phyloP scores from a whole-genome alignment of 2,113 vertebrate genomes.

The Apistogramma diplotaenia region DNA sequence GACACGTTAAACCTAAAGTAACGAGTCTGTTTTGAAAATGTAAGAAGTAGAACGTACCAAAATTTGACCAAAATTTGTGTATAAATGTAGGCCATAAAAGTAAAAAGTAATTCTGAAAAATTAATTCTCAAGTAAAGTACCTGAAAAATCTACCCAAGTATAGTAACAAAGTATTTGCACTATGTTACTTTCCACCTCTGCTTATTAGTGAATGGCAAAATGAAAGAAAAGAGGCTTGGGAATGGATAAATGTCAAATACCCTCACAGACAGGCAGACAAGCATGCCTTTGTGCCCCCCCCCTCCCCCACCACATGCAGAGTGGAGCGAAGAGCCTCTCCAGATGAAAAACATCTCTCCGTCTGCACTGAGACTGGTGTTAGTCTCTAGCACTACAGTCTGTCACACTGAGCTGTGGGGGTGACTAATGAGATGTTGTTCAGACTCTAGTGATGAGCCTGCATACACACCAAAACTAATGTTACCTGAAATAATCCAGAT shows the following conservation, averaged over 20 bases:
- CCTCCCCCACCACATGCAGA: background rate
- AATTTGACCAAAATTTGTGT: too few species aligned
- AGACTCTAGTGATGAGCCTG: background rate
- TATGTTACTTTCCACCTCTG: accelerated
- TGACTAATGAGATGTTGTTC: too few species aligned
- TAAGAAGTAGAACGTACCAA: too few species aligned
- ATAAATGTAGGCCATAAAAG: too few species aligned
- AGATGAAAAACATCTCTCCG: background rate
- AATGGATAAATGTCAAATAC: background rate
- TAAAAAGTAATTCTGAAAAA: too few species aligned
- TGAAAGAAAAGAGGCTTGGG: background rate
- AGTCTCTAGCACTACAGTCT: too few species aligned
- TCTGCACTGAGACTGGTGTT: background rate
- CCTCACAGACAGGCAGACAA: background rate
- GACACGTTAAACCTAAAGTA: too few species aligned
- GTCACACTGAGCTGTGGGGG: too few species aligned
- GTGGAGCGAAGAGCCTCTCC: background rate
- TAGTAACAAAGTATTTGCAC: too few species aligned
- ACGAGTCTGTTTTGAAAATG: too few species aligned
- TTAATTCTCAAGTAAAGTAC: too few species aligned
- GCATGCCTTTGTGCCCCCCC: background rate
- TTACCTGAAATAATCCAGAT: slow-evolving; percentile 80
- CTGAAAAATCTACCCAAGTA: too few species aligned
- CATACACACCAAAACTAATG: background rate
- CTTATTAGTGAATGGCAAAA: background rate